Evolutionary conservation across 2,888 invertebrate genomes (phyloP).

Genomic region (Stenotaenia linearis): DNA sequence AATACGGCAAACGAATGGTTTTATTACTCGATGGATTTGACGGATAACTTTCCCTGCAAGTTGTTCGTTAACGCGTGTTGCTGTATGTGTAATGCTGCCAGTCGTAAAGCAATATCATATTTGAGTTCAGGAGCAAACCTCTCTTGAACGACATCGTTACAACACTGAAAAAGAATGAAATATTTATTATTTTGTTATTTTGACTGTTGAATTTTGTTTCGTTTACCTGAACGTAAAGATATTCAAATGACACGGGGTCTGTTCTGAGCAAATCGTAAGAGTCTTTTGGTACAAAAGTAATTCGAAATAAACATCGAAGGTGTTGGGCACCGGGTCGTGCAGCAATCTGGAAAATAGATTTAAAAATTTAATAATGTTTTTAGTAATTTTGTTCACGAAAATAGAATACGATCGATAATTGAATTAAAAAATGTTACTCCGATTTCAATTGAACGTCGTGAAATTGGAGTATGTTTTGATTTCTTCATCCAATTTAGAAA

Average conservation of each 20-base stretch:
- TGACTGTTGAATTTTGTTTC: background rate
- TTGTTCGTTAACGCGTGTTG: conserved; percentile 81
- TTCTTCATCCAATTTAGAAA: too few species aligned
- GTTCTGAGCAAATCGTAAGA: conserved; percentile 74
- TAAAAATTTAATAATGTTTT: conserved; percentile 15
- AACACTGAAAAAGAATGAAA: conserved; percentile 57
- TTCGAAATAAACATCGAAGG: conserved; percentile 78
- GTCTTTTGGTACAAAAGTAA: conserved; percentile 81
- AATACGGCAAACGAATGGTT: background rate
- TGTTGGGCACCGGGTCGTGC: conserved; percentile 85
- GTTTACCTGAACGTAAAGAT: conserved; percentile 69
- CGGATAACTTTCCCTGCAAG: conserved; percentile 71
- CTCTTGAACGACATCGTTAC: conserved; percentile 89
- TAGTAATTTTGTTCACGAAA: too few species aligned
- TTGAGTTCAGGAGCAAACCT: conserved; percentile 82
- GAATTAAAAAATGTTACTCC: too few species aligned
- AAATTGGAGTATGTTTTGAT: too few species aligned
- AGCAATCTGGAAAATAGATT: conserved; percentile 62
- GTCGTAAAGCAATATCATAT: conserved; percentile 75
- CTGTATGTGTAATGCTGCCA: conserved; percentile 85
- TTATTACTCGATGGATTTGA: conserved; percentile 75
- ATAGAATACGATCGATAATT: too few species aligned
- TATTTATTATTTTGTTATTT: background rate
- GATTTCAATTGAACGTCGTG: too few species aligned
- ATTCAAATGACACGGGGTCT: conserved; percentile 80